Evolutionary conservation across 2,888 invertebrate genomes (phyloP).

Genomic region (Eristalis arbustorum): DNA sequence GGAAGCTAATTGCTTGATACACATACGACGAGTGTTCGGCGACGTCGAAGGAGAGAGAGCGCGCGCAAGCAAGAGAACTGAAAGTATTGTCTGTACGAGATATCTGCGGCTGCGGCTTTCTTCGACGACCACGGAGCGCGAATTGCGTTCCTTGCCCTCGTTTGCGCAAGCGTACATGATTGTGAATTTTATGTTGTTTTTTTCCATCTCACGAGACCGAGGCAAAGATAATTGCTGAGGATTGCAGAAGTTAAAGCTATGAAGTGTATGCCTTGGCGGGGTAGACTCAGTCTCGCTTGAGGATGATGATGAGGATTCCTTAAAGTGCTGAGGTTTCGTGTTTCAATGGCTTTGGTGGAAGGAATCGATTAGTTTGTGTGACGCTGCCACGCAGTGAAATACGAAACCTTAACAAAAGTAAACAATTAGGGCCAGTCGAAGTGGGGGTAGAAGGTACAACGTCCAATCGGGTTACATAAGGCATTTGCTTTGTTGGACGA

Average conservation of each 20-base stretch:
- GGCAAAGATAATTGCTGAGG: slow-evolving; percentile 8
- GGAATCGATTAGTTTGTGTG: slow-evolving; percentile 40
- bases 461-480: not conserved
- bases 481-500: not conserved
- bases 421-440: slow-evolving; percentile 44
- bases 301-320: not conserved
- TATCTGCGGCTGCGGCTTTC: slow-evolving; percentile 41
- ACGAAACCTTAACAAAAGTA: slow-evolving; percentile 45
- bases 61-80: not conserved
- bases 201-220: not conserved
- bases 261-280: not conserved
- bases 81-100: not conserved
- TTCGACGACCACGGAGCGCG: slow-evolving; percentile 32
- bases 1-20: slow-evolving; percentile 8
- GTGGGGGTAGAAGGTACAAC: not conserved
- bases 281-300: not conserved
- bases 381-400: slow-evolving; percentile 34
- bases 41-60: not conserved
- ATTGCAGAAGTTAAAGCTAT: slow-evolving; percentile 4
- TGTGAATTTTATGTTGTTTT: not conserved
- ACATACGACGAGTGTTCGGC: not conserved
- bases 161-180: slow-evolving; percentile 57
- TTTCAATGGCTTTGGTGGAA: slow-evolving; percentile 6
- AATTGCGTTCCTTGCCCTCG: slow-evolving; percentile 61
- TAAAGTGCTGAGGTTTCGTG: slow-evolving; percentile 42